phyloP scores from a whole-genome alignment of 1,140 invertebrate species.

The Drosophila lacertosa region DNA sequence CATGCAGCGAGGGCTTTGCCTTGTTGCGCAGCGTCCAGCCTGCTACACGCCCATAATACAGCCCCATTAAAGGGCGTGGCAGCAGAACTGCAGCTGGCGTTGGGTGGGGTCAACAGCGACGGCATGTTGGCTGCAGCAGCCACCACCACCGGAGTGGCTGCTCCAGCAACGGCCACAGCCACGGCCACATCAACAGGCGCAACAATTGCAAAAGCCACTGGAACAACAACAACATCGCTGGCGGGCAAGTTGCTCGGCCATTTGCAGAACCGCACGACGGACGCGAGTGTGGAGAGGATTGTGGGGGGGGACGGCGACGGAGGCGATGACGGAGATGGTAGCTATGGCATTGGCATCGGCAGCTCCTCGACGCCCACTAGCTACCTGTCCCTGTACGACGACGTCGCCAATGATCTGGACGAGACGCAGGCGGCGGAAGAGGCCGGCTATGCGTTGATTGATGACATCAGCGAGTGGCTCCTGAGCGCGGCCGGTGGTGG shows the following conservation, averaged over 20 bases:
- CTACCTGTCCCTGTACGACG: constrained; percentile 64
- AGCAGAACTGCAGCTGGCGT: background rate
- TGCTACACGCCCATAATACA: constrained; percentile 41
- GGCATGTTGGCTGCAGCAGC: constrained; percentile 1
- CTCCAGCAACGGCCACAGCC: background rate
- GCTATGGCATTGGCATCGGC: constrained; percentile 12
- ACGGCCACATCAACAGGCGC: constrained; percentile 25
- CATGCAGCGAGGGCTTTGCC: constrained; percentile 55
- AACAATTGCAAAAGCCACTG: constrained; percentile 21
- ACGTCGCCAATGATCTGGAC: constrained; percentile 40
- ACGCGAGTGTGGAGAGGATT: background rate
- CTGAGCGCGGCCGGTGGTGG: constrained; percentile 40
- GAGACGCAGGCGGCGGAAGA: constrained; percentile 59
- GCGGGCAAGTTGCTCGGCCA: constrained; percentile 40
- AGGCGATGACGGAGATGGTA: background rate
- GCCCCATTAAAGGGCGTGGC: constrained; percentile 46
- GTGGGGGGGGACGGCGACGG: background rate
- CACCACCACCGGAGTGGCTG: background rate
- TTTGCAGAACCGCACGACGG: constrained; percentile 33
- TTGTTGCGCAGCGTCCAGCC: constrained; percentile 48
- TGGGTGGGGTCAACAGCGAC: constrained; percentile 4
- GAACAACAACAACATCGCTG: constrained; percentile 22
- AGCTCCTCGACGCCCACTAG: constrained; percentile 52
- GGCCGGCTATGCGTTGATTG: constrained; percentile 69
- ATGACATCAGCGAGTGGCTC: constrained; percentile 74